These are phyloP conservation scores for Stictonetta naevosa DNA, from an alignment of 2,113 vertebrate genomes.

Conservation along the genomic window DNA sequence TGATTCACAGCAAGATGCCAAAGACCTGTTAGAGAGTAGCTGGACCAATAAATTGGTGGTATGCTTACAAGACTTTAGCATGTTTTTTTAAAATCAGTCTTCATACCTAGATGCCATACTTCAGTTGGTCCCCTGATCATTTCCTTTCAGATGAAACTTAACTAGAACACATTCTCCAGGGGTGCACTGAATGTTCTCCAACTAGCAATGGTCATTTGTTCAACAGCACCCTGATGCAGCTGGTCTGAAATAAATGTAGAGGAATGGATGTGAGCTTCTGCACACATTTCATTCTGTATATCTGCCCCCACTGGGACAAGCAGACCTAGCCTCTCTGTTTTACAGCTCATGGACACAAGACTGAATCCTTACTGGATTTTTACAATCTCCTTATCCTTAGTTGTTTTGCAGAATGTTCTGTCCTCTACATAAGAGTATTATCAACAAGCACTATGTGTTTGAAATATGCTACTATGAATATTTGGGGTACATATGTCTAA, in stretches of 20 bases:
- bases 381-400: not conserved
- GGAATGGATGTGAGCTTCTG: not conserved
- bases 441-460: not conserved
- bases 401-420: not conserved
- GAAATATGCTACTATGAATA: not conserved
- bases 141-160: not conserved
- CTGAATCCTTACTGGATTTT: not conserved
- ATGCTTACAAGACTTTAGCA: not conserved
- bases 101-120: not conserved
- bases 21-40: not conserved
- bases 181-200: not conserved
- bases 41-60: not conserved
- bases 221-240: not conserved
- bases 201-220: not conserved
- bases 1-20: not conserved
- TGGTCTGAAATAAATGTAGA: not conserved
- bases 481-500: not conserved
- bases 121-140: not conserved
- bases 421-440: not conserved
- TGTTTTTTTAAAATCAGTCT: not conserved
- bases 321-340: not conserved
- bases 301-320: not conserved
- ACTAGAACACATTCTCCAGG: rapidly evolving
- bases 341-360: not conserved
- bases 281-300: not conserved